Conservation (phyloP, 2,797 vertebrate species). For the Leuciscus waleckii region DNA sequence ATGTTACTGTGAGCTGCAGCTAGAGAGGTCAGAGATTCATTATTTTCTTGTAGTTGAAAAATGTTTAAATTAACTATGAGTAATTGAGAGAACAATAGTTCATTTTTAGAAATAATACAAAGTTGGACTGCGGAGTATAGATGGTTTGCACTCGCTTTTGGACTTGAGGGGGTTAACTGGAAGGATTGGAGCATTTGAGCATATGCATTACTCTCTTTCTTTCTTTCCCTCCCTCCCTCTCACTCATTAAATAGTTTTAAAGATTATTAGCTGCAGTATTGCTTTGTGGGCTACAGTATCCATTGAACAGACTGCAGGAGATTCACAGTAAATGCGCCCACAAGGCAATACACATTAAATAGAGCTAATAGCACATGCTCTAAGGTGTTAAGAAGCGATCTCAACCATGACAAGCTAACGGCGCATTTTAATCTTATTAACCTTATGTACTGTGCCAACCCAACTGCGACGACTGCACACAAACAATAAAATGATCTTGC, state of each 20-base stretch:
- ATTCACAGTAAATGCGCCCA: constrained; percentile 54
- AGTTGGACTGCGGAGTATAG: neutral
- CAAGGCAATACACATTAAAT: constrained; percentile 54
- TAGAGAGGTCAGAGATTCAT: neutral
- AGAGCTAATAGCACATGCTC: constrained; percentile 50
- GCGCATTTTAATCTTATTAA: constrained; percentile 51
- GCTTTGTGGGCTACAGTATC: constrained; percentile 45
- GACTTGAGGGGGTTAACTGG: constrained; percentile 64
- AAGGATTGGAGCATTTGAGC: constrained; percentile 54
- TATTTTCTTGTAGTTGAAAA: neutral
- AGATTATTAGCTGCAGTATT: constrained; percentile 55
- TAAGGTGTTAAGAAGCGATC: constrained; percentile 34
- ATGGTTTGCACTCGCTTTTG: constrained; percentile 49
- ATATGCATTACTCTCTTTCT: constrained; percentile 35
- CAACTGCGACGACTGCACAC: neutral
- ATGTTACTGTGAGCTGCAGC: neutral
- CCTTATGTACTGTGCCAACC: constrained; percentile 52
- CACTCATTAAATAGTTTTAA: constrained; percentile 45
- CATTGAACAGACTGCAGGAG: constrained; percentile 46
- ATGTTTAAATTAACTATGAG: neutral
- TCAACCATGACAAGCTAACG: constrained; percentile 39
- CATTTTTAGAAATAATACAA: neutral
- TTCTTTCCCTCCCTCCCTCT: constrained; percentile 21
- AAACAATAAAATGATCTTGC: constrained; percentile 47
- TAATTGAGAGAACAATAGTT: neutral